Conservation (phyloP, 2,113 vertebrate species). For the Anas platyrhynchos region DNA sequence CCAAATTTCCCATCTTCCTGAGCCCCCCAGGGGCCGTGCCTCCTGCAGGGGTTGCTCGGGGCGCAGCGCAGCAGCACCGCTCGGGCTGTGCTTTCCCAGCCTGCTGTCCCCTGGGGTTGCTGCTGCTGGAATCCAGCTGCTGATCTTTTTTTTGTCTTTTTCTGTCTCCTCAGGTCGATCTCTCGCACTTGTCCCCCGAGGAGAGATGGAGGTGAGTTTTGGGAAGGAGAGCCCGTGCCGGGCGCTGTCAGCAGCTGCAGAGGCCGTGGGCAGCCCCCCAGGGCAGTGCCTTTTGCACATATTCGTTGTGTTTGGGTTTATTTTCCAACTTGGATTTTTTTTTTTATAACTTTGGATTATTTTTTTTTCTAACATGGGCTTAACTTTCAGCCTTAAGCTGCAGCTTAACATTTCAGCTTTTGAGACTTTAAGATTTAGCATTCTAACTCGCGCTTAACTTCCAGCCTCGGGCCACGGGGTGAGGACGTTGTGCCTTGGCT, state of each 20-base stretch:
- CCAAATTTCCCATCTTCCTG: neutral
- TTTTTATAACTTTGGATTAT: no score
- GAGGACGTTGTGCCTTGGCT: neutral
- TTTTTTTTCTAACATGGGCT: neutral
- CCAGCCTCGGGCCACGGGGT: neutral
- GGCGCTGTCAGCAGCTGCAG: neutral
- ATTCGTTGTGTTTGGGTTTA: neutral
- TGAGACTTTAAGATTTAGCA: no score
- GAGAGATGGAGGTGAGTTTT: constrained; percentile 94
- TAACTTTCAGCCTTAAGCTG: no score
- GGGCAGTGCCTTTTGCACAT: rapidly evolving
- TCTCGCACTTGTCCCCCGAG: constrained; percentile 92
- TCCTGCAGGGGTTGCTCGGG: no score
- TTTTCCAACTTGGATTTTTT: neutral
- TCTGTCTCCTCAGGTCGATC: constrained; percentile 82
- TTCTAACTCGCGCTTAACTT: neutral
- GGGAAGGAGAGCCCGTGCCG: neutral
- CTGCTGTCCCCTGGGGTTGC: no score
- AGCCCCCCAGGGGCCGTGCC: no score
- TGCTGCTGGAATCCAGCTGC: neutral
- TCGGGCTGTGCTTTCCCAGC: no score
- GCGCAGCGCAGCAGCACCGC: no score
- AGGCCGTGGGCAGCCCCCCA: no score
- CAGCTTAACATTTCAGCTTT: no score
- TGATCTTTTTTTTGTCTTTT: neutral